Percentiles rank a stretch among this genome's conserved stretches.
phyloP scores from a whole-genome alignment of 2,888 invertebrate genomes.

The Catocala nupta region DNA sequence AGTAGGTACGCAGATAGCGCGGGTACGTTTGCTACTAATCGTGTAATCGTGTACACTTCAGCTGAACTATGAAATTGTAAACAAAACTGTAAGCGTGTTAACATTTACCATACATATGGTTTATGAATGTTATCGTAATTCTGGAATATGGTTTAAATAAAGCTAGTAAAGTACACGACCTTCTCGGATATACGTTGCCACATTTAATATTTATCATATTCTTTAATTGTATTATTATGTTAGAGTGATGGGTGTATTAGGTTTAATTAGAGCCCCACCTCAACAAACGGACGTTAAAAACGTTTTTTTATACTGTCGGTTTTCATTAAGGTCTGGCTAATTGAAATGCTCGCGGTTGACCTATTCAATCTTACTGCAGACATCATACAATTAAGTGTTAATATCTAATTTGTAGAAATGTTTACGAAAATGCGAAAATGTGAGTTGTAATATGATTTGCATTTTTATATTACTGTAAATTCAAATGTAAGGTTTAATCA shows the following conservation, averaged over 20 bases:
- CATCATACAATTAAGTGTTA: conserved; percentile 47
- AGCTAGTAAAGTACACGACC: conserved; percentile 21
- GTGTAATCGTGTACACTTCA: conserved; percentile 54
- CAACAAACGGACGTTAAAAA: conserved; percentile 55
- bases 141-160: conserved; percentile 38
- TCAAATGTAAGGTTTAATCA: too few relatives aligned
- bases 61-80: conserved; percentile 57
- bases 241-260: conserved; percentile 52
- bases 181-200: background rate
- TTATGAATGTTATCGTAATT: conserved; percentile 53
- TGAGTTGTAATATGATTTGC: too few relatives aligned
- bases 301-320: conserved; percentile 59
- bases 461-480: too few relatives aligned
- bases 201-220: conserved; percentile 3
- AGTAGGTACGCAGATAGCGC: conserved; percentile 34
- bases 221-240: conserved; percentile 5
- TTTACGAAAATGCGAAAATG: background rate
- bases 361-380: conserved; percentile 47
- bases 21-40: conserved; percentile 45
- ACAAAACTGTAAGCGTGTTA: conserved; percentile 54
- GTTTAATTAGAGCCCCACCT: conserved; percentile 74
- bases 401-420: conserved; percentile 34
- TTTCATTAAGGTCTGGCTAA: conserved; percentile 63
- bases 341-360: conserved; percentile 50
- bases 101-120: conserved; percentile 62